Evolutionary conservation across 92 coral and sea anemone genomes (phyloP), one percentile per base, ranked within the genome.

Genomic region (Scolanthus callimorphus): DNA sequence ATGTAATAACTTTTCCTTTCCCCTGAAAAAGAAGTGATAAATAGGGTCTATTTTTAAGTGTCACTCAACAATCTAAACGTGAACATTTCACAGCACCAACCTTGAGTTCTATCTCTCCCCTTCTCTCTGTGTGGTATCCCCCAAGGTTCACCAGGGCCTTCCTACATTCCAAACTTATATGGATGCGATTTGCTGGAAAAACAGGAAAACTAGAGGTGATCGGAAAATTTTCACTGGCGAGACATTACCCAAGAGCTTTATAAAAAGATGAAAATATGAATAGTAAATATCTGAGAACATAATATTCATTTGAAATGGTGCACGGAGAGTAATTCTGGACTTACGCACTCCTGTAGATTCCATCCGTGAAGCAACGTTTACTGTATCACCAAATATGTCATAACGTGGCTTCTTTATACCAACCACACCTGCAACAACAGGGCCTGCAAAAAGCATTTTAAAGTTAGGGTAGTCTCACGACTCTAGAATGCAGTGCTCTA

Each of bases 91-190:
- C 15, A 34, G 15, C 41, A 34, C 15, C 17, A 27, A 91, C 96
- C 85, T 91, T 91, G 26, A 91, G 17, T 11, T 73, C 62, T n/a
- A 87, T 95, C 19, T 77, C 67, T 21, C 86, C 96, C 53, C 97
- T 63, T 73, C 78, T 78, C 44, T 88, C 83, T 25, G 83, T 29
- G 17, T 75, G 70, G 60, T 65, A 91, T 0, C 96, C 91, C 4
- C 96, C 96, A 38, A 91, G 59, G 9, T 52, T 60, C 17, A 85
- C 91, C 22, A 91, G 78, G 1, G 80, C 83, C 27, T 57, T 67
- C 47, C 82, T 87, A 39, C 96, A 87, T 31, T 85, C 95, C 24
- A 69, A 75, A 39, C 97, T 91, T 13, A 91, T 71, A 54, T 91
- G 97, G 52, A 91, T 79, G 37, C 95, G 76, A 25, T 79, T 67